Percentiles rank a stretch among this genome's conserved stretches.
Evolutionary conservation across 1,140 invertebrate species (phyloP).

Genomic region (Cylas formicarius): DNA sequence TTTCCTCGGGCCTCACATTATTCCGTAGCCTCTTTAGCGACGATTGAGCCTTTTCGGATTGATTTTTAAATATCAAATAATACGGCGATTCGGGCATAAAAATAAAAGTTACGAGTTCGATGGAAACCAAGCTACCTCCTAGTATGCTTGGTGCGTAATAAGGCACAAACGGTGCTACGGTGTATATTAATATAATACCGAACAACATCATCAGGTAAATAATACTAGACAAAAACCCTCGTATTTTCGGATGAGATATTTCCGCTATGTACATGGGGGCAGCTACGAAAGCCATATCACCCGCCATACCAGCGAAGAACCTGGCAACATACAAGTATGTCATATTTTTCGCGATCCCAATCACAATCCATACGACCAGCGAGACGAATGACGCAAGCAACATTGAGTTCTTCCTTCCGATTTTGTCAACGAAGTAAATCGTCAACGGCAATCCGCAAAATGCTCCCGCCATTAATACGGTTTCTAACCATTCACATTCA

Average conservation of each 20-base stretch:
- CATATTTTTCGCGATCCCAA: conserved; percentile 11
- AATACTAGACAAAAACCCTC: conserved; percentile 29
- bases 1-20: conserved; percentile 40
- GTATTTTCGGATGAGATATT: conserved; percentile 33
- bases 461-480: conserved; percentile 53
- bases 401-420: conserved; percentile 55
- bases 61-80: conserved; percentile 27
- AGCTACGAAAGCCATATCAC: conserved; percentile 33
- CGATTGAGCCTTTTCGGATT: conserved; percentile 42
- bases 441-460: conserved; percentile 51
- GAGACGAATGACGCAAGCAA: conserved; percentile 50
- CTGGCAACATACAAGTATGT: conserved; percentile 45
- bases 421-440: conserved; percentile 48
- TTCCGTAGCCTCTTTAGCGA: conserved; percentile 47
- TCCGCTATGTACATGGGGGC: conserved; percentile 37
- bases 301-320: conserved; percentile 32
- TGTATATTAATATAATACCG: conserved; percentile 38
- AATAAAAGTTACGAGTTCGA: conserved; percentile 19
- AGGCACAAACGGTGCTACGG: conserved; percentile 13
- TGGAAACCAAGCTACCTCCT: conserved; percentile 21
- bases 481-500: conserved; percentile 53
- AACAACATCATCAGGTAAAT: conserved; percentile 34
- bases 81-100: conserved; percentile 32
- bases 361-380: conserved; percentile 50
- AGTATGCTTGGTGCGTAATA: conserved; percentile 20